Percentiles rank a stretch among this genome's conserved stretches.
Conservation (phyloP, 1,140 invertebrate genomes). For the Lucilia sericata region DNA sequence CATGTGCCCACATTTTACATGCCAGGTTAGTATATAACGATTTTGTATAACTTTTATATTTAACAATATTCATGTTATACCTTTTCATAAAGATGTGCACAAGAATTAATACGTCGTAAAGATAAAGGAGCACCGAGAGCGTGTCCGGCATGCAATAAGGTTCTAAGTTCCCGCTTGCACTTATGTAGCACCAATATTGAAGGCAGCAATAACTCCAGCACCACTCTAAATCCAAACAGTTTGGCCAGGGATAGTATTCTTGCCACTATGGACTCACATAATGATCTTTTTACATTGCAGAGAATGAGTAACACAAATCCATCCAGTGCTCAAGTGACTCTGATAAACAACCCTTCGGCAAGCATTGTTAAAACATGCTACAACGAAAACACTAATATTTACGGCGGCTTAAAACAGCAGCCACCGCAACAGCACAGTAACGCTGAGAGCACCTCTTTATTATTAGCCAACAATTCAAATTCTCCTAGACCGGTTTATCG, state of each 20-base stretch:
- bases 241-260: constrained; percentile 35
- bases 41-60: not conserved
- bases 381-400: constrained; percentile 48
- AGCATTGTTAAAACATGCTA: constrained; percentile 1
- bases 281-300: constrained; percentile 48
- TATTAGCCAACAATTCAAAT: constrained; percentile 49
- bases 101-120: constrained; percentile 75
- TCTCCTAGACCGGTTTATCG: constrained; percentile 56
- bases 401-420: constrained; percentile 50
- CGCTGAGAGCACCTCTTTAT: constrained; percentile 50
- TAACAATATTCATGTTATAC: too few relatives aligned
- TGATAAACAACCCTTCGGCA: not conserved
- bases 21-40: constrained; percentile 73
- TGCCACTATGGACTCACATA: constrained; percentile 49
- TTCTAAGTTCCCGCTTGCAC: constrained; percentile 73
- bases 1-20: constrained; percentile 87
- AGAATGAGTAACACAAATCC: constrained; percentile 15
- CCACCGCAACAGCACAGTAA: constrained; percentile 47
- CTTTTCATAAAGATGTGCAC: constrained; percentile 74
- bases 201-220: constrained; percentile 33
- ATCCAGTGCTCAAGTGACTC: constrained; percentile 21
- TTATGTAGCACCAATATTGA: constrained; percentile 55
- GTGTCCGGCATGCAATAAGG: constrained; percentile 76
- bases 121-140: constrained; percentile 73
- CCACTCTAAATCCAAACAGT: constrained; percentile 9